Percentiles rank a stretch among this genome's conserved stretches.
Conservation (phyloP, 1,140 invertebrate species). For the Drosophila busckii region DNA sequence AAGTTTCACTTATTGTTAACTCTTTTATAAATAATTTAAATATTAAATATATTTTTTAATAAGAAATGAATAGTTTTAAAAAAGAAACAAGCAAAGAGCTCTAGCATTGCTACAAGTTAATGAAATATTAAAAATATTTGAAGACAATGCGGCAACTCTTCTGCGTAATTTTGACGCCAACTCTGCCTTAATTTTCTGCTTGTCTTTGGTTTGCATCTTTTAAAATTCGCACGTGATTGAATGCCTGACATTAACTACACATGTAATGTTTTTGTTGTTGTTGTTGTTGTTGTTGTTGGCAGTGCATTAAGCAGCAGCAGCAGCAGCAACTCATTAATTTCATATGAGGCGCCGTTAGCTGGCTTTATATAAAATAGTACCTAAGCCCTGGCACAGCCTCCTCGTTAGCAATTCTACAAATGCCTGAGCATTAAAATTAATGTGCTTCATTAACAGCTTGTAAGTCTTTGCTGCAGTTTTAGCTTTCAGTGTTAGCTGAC, state of each 20-base stretch:
- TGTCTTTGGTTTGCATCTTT: slow-evolving; percentile 11
- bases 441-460: slow-evolving; percentile 49
- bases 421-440: slow-evolving; percentile 52
- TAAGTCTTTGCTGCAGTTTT: background rate
- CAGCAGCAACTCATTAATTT: slow-evolving; percentile 54
- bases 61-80: too few species aligned
- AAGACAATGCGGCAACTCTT: too few species aligned
- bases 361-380: too few species aligned
- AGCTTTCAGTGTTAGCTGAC: slow-evolving; percentile 1
- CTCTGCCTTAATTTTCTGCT: slow-evolving; percentile 9
- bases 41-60: too few species aligned
- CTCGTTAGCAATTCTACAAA: slow-evolving; percentile 12
- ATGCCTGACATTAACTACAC: slow-evolving; percentile 44
- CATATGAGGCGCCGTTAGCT: slow-evolving; percentile 23
- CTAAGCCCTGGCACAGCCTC: background rate
- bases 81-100: too few species aligned
- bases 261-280: slow-evolving; percentile 31
- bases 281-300: too few species aligned
- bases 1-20: too few species aligned
- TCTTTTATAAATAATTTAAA: too few species aligned
- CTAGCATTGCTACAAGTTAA: too few species aligned
- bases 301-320: slow-evolving; percentile 25
- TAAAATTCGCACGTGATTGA: slow-evolving; percentile 45
- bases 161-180: slow-evolving; percentile 3
- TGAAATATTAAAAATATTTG: too few species aligned